A percentile compares a stretch with the other conserved stretches of the same genome.
These are phyloP conservation scores for Siphamia tubifer DNA, from an alignment of 2,113 vertebrate genomes.

Conservation along the genomic window DNA sequence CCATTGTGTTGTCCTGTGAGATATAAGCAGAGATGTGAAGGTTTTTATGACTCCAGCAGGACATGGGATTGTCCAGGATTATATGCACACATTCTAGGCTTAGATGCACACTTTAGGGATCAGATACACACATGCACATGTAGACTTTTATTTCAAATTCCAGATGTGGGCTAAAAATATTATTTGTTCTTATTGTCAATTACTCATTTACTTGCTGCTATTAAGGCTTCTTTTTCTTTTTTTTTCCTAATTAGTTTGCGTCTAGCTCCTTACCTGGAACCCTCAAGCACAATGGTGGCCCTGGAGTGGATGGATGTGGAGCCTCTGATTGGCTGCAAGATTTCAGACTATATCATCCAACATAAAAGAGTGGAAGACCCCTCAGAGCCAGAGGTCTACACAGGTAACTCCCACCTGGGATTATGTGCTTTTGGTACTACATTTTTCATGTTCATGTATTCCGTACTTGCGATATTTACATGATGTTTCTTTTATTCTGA, in stretches of 20 bases:
- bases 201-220: neutral
- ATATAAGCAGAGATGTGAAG: slow-evolving; percentile 15
- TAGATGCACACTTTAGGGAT: neutral
- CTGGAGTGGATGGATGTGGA: slow-evolving; percentile 96
- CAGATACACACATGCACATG: neutral
- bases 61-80: slow-evolving; percentile 15
- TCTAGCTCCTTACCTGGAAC: slow-evolving; percentile 89
- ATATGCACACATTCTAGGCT: neutral
- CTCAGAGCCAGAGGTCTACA: slow-evolving; percentile 93
- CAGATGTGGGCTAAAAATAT: neutral
- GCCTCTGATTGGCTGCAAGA: slow-evolving; percentile 92
- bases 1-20: slow-evolving; percentile 28
- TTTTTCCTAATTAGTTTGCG: slow-evolving; percentile 79
- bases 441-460: too few relatives aligned
- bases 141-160: neutral
- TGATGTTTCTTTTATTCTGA: too few relatives aligned
- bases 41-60: slow-evolving; percentile 9
- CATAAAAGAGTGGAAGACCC: slow-evolving; percentile 97
- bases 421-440: too few relatives aligned
- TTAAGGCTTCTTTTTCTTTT: neutral
- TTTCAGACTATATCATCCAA: slow-evolving; percentile 95
- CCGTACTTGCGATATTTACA: too few relatives aligned
- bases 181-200: too few relatives aligned
- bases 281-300: slow-evolving; percentile 95
- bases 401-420: slow-evolving; percentile 76